Evolutionary conservation across 2,797 vertebrate genomes (phyloP).

Genomic region (Pelochelys cantorii): DNA sequence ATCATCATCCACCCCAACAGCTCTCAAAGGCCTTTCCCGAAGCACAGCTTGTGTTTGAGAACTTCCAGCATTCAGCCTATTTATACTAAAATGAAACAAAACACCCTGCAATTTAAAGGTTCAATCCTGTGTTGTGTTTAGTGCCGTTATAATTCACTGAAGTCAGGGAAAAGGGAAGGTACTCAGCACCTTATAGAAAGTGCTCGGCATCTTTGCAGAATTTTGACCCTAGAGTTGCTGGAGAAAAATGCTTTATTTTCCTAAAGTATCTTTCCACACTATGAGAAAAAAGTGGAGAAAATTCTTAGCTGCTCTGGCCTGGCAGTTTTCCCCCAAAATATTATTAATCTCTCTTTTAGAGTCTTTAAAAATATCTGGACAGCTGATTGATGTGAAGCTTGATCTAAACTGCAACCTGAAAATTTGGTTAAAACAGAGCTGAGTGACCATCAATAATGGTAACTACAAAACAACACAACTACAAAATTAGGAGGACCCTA

Average conservation of each 20-base stretch:
- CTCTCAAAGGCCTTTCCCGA: constrained; percentile 30
- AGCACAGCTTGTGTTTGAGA: constrained; percentile 31
- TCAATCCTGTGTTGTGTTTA: neutral
- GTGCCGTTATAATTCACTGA: neutral
- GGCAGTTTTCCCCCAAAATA: constrained; percentile 31
- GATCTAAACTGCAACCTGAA: constrained; percentile 43
- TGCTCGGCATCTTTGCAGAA: neutral
- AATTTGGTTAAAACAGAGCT: constrained; percentile 41
- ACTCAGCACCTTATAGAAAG: neutral
- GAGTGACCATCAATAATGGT: constrained; percentile 34
- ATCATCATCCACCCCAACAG: constrained; percentile 39
- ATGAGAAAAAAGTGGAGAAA: constrained; percentile 58
- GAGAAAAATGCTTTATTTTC: neutral
- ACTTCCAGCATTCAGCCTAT: constrained; percentile 14
- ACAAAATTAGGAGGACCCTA: neutral
- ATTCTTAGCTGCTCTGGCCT: neutral
- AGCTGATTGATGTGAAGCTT: neutral
- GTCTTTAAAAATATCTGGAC: neutral
- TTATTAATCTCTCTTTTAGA: neutral
- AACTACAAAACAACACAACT: constrained; percentile 51
- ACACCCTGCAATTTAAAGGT: constrained; percentile 31
- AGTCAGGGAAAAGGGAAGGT: neutral
- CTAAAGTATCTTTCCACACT: constrained; percentile 34
- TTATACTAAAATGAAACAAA: constrained; percentile 52
- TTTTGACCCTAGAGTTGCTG: neutral